These are phyloP conservation scores for Acromyrmex charruanus DNA, from an alignment of 1,140 invertebrate genomes.

Conservation along the genomic window DNA sequence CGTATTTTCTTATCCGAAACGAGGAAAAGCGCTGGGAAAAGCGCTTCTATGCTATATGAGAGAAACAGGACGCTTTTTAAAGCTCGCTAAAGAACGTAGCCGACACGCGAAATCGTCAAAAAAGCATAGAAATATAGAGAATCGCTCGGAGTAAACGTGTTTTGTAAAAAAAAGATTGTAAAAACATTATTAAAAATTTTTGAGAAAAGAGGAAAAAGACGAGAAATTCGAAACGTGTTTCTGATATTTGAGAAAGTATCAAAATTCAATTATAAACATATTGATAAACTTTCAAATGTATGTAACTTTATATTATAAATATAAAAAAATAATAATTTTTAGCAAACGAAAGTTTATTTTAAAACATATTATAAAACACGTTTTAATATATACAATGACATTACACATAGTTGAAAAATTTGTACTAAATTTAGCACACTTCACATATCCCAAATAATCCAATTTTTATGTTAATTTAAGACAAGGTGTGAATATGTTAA, in stretches of 20 bases:
- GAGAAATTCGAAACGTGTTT: not conserved
- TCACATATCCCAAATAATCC: too few species aligned
- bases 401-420: too few species aligned
- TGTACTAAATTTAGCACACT: too few species aligned
- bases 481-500: too few species aligned
- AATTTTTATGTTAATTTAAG: too few species aligned
- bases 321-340: not conserved
- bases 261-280: not conserved
- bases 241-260: not conserved
- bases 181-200: slow-evolving; percentile 3
- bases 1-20: slow-evolving; percentile 56
- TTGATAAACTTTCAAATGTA: not conserved
- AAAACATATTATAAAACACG: not conserved
- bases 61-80: slow-evolving; percentile 17
- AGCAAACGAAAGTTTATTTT: not conserved
- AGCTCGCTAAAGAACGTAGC: slow-evolving; percentile 12
- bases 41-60: not conserved
- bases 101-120: not conserved
- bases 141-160: too few species aligned
- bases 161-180: not conserved
- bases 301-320: not conserved
- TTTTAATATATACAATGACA: not conserved
- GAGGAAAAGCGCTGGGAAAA: slow-evolving; percentile 42
- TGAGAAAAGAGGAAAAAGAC: not conserved
- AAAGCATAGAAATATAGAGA: not conserved